A percentile compares a stretch with the other conserved stretches of the same genome.
Evolutionary conservation across 2,888 invertebrate species (phyloP).

Genomic region (Lingula anatina): DNA sequence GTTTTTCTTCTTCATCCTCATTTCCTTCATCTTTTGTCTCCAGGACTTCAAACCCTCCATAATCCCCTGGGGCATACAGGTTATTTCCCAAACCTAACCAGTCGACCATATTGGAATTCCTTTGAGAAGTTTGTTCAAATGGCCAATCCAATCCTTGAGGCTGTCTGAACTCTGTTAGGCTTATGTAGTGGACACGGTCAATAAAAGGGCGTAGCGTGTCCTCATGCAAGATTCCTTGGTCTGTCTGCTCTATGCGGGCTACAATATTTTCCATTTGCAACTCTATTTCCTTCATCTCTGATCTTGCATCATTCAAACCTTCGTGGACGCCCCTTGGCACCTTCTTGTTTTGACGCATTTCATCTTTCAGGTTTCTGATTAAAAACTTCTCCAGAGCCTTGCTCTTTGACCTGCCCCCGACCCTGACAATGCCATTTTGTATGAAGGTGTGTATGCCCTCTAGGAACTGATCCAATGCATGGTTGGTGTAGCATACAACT

Average conservation of each 20-base stretch:
- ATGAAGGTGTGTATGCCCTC: slow-evolving; percentile 53
- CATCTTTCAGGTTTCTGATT: slow-evolving; percentile 3
- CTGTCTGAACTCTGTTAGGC: too few relatives aligned
- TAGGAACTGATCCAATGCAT: slow-evolving; percentile 80
- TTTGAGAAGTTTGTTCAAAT: too few relatives aligned
- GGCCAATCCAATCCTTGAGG: too few relatives aligned
- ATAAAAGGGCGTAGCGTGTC: neutral
- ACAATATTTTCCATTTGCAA: neutral
- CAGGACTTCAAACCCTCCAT: neutral
- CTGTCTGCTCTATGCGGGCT: neutral
- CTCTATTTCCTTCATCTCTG: neutral
- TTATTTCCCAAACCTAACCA: too few relatives aligned
- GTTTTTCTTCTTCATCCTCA: slow-evolving; percentile 3
- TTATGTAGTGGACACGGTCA: too few relatives aligned
- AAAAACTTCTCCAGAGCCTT: slow-evolving; percentile 5
- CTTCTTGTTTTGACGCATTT: neutral
- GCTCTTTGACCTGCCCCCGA: slow-evolving; percentile 68
- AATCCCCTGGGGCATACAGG: too few relatives aligned
- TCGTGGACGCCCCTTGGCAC: neutral
- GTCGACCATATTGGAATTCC: too few relatives aligned
- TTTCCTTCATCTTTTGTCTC: neutral
- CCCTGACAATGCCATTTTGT: slow-evolving; percentile 58
- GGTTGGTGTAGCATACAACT: slow-evolving; percentile 78
- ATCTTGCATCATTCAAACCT: neutral
- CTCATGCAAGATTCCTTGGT: slow-evolving; percentile 5